phyloP scores from a whole-genome alignment of 2,797 vertebrate genomes.

The Brachyalestes nurse region DNA sequence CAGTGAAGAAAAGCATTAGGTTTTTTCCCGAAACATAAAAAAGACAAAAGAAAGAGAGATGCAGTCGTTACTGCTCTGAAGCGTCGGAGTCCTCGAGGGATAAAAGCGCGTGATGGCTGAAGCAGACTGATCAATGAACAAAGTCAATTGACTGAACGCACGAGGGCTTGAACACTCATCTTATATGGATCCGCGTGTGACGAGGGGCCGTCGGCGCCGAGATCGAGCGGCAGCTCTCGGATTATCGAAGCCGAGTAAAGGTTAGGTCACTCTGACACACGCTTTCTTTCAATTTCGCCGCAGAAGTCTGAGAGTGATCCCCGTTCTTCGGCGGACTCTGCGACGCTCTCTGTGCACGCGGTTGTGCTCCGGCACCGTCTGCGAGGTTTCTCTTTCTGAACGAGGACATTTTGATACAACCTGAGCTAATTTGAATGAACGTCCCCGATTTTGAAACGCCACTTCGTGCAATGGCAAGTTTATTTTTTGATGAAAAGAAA shows the following conservation, averaged over 20 bases:
- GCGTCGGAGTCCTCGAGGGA: neutral
- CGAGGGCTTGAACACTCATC: neutral
- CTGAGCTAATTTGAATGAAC: conserved; percentile 27
- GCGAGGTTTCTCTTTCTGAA: neutral
- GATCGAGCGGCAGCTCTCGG: neutral
- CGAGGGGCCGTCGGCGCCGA: neutral
- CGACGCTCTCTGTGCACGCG: neutral
- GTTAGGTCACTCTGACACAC: neutral
- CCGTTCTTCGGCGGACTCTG: neutral
- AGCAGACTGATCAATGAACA: conserved; percentile 22
- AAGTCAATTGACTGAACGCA: neutral
- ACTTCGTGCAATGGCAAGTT: neutral
- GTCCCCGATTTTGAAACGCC: conserved; percentile 22
- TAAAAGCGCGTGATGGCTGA: neutral
- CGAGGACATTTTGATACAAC: conserved; percentile 15
- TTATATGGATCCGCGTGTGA: neutral
- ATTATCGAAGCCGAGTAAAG: conserved; percentile 14
- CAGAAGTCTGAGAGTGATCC: neutral
- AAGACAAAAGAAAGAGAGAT: neutral
- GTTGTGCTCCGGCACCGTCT: neutral
- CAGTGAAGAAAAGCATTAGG: conserved; percentile 20
- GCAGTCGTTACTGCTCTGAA: neutral
- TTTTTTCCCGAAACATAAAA: conserved; percentile 5
- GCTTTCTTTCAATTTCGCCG: neutral
- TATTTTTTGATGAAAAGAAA: neutral